A percentile compares a stretch with the other conserved stretches of the same genome.
Evolutionary conservation across 2,888 invertebrate genomes (phyloP).

Genomic region (Euplexia lucipara): DNA sequence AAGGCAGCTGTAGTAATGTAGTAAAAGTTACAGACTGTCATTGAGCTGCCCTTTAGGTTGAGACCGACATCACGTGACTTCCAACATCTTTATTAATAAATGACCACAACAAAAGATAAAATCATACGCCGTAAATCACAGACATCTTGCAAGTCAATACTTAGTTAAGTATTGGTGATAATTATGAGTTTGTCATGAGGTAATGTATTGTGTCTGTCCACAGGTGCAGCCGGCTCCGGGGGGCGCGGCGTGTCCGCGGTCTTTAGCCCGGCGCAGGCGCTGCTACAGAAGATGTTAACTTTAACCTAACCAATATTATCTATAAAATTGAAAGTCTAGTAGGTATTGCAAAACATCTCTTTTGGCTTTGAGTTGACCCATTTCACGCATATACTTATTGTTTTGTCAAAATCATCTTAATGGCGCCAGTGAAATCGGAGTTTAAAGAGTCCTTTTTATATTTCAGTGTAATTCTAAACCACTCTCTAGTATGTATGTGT

Average conservation of each 20-base stretch:
- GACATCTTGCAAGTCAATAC: too few relatives aligned
- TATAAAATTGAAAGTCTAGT: neutral
- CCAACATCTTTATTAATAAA: too few relatives aligned
- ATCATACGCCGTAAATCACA: too few relatives aligned
- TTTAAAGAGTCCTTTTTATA: too few relatives aligned
- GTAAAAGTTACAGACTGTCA: too few relatives aligned
- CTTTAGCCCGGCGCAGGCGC: conserved; percentile 90
- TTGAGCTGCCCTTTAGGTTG: too few relatives aligned
- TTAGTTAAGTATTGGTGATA: too few relatives aligned
- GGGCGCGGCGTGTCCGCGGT: conserved; percentile 92
- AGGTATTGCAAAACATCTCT: neutral
- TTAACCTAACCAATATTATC: neutral
- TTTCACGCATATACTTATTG: neutral
- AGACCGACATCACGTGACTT: too few relatives aligned
- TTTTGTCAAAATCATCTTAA: neutral
- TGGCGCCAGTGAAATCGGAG: neutral
- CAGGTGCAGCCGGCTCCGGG: conserved; percentile 92
- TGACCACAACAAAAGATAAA: too few relatives aligned
- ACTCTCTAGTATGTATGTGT: conserved; percentile 18
- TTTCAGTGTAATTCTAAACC: neutral
- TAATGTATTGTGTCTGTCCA: neutral
- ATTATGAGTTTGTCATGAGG: neutral
- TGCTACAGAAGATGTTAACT: conserved; percentile 87
- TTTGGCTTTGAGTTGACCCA: neutral
- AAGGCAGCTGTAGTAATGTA: too few relatives aligned